Evolutionary conservation across 2,113 vertebrate genomes (phyloP).

Genomic region (Agelaius tricolor): DNA sequence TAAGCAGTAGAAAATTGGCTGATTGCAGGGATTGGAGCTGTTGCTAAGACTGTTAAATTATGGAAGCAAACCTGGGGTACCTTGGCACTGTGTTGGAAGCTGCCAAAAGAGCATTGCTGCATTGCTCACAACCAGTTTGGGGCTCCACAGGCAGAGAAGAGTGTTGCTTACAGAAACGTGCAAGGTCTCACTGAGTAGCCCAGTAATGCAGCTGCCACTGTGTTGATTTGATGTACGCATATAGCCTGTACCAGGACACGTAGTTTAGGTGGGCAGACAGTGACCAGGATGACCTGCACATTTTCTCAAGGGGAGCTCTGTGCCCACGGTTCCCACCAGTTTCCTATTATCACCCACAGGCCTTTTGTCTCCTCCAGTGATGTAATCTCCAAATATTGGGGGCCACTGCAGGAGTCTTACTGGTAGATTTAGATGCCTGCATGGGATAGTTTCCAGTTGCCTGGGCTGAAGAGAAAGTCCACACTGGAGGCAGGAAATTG

Average conservation of each 20-base stretch:
- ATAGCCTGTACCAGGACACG: rapidly evolving
- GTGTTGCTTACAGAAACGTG: not conserved
- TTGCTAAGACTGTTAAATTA: not conserved
- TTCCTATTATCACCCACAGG: not conserved
- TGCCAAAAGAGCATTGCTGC: not conserved
- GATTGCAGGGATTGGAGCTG: not conserved
- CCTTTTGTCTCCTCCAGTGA: not conserved
- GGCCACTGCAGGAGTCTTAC: not conserved
- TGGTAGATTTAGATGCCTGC: not conserved
- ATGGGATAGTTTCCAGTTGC: not conserved
- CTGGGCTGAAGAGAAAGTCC: not conserved
- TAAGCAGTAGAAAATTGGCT: not conserved
- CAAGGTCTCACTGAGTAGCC: not conserved
- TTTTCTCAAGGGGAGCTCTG: not conserved
- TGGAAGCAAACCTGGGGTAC: not conserved
- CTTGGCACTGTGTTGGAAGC: not conserved
- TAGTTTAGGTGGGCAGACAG: not conserved
- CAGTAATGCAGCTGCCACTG: not conserved
- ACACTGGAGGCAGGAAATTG: not conserved
- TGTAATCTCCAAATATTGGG: not conserved
- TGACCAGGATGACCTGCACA: not conserved
- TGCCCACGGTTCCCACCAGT: not conserved
- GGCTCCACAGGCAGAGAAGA: not conserved
- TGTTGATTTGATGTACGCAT: not conserved
- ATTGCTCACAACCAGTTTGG: not conserved